These are phyloP conservation scores for Drosophila niveifrons DNA, from an alignment of 2,888 invertebrate species.

Conservation along the genomic window DNA sequence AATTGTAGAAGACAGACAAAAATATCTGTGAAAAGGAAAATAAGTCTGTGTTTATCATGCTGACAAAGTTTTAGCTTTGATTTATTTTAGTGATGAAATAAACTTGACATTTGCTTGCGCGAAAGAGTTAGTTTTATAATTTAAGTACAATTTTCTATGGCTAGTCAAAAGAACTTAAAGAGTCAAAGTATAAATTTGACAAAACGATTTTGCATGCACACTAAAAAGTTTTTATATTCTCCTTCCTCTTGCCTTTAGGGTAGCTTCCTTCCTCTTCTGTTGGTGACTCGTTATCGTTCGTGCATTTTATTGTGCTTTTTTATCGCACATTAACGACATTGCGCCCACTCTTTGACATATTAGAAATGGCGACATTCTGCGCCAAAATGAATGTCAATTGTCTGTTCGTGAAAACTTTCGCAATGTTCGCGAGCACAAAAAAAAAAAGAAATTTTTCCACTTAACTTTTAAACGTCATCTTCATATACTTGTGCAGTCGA, in stretches of 20 bases:
- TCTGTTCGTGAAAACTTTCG: slow-evolving; percentile 50
- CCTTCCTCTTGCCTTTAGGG: background rate
- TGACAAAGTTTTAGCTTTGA: too few species aligned
- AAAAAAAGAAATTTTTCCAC: slow-evolving; percentile 33
- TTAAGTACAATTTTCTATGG: background rate
- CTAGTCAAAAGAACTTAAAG: slow-evolving; percentile 17
- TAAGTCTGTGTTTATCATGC: too few species aligned
- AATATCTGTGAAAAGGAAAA: too few species aligned
- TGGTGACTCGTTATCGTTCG: slow-evolving; percentile 28
- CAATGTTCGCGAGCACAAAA: slow-evolving; percentile 13
- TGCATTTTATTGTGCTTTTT: slow-evolving; percentile 54
- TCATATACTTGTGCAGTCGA: slow-evolving; percentile 8
- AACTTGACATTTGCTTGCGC: too few species aligned
- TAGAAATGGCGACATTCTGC: slow-evolving; percentile 38
- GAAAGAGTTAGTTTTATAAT: too few species aligned
- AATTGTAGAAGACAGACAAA: too few species aligned
- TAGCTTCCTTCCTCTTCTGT: background rate
- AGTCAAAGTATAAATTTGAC: slow-evolving; percentile 18
- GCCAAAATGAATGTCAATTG: slow-evolving; percentile 61
- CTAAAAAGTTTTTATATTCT: slow-evolving; percentile 32
- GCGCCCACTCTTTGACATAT: slow-evolving; percentile 35
- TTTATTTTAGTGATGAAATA: too few species aligned
- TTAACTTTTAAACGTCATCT: slow-evolving; percentile 47
- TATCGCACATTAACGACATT: slow-evolving; percentile 50
- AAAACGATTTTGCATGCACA: slow-evolving; percentile 25